These are phyloP conservation scores for Phenacoccus solenopsis DNA, from an alignment of 1,140 invertebrate species.

Conservation along the genomic window DNA sequence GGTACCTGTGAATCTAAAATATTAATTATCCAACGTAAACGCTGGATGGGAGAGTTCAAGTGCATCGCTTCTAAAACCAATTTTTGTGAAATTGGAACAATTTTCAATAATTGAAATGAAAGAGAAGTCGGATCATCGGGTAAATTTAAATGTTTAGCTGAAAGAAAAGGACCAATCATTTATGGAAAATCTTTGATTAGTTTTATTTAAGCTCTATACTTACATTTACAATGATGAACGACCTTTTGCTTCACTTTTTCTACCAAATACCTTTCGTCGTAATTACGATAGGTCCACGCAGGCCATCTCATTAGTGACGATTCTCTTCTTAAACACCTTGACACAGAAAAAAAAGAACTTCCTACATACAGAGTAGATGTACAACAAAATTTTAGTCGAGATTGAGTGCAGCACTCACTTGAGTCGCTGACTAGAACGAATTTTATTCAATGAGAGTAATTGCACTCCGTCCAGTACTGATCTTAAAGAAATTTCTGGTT, in stretches of 20 bases:
- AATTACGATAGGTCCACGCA: conserved; percentile 53
- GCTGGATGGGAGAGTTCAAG: neutral
- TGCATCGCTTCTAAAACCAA: neutral
- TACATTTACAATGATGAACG: neutral
- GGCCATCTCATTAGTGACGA: conserved; percentile 42
- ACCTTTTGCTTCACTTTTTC: conserved; percentile 36
- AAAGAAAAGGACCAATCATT: neutral
- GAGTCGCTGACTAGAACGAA: conserved; percentile 16
- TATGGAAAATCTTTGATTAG: neutral
- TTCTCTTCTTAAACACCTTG: conserved; percentile 33
- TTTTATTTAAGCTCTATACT: neutral
- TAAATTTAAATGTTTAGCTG: neutral
- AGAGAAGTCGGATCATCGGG: neutral
- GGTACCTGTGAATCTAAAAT: conserved; percentile 10
- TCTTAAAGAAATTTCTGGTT: conserved; percentile 45
- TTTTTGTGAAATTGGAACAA: neutral
- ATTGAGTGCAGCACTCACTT: neutral
- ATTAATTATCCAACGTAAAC: conserved; percentile 5
- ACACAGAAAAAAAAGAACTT: neutral
- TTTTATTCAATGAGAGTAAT: conserved; percentile 21
- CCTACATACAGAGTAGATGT: no score
- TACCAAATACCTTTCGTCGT: conserved; percentile 45
- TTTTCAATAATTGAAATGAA: neutral
- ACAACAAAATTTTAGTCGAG: neutral
- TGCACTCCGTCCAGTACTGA: conserved; percentile 22